Evolutionary conservation across 1,140 invertebrate species (phyloP).

Genomic region (Trachymyrmex cornetzi): DNA sequence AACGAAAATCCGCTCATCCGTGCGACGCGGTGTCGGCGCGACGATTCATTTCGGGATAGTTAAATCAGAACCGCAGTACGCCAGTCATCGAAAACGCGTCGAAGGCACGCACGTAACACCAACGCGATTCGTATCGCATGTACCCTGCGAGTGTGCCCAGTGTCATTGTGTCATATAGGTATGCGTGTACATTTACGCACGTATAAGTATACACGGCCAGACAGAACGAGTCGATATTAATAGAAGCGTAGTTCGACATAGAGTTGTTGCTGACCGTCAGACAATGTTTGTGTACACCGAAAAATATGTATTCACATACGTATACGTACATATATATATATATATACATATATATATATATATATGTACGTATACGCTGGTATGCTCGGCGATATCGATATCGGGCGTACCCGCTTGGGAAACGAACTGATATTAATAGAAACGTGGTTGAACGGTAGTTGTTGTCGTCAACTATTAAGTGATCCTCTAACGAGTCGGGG

Average conservation of each 20-base stretch:
- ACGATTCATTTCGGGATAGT: constrained; percentile 84
- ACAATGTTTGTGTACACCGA: constrained; percentile 32
- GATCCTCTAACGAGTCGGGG: constrained; percentile 82
- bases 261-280: constrained; percentile 55
- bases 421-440: constrained; percentile 81
- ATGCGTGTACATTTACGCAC: background rate
- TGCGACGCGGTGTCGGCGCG: constrained; percentile 76
- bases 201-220: constrained; percentile 4
- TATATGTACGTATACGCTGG: background rate
- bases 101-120: constrained; percentile 76
- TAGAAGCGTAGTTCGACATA: constrained; percentile 77
- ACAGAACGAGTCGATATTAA: constrained; percentile 78
- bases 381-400: background rate
- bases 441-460: constrained; percentile 67
- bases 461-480: constrained; percentile 77
- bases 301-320: constrained; percentile 41
- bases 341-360: too few species aligned
- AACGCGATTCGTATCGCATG: constrained; percentile 13
- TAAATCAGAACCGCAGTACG: constrained; percentile 73
- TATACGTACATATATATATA: background rate
- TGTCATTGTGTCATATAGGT: too few species aligned
- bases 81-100: constrained; percentile 76
- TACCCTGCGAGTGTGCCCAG: background rate
- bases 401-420: background rate
- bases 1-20: constrained; percentile 77